Conservation (phyloP, 2,113 vertebrate genomes). For the Emydura subglobosa region DNA sequence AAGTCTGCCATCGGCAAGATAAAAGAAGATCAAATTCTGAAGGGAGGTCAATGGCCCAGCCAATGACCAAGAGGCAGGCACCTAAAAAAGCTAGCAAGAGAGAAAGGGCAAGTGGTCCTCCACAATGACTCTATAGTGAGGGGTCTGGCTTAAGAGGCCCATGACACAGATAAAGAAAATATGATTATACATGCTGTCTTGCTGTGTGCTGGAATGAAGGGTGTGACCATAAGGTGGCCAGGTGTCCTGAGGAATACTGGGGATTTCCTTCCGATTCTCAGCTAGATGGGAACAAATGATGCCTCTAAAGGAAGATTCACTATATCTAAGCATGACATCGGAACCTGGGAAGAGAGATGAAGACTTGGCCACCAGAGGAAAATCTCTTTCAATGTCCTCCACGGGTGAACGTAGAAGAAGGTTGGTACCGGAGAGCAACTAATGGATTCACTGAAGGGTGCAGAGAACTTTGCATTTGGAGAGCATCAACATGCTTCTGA, state of each 20-base stretch:
- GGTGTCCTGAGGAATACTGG: conserved; percentile 15
- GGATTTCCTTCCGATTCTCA: conserved; percentile 15
- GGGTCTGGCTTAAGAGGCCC: neutral
- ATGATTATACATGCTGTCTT: neutral
- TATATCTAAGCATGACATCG: neutral
- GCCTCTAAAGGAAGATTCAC: conserved; percentile 24
- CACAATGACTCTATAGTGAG: neutral
- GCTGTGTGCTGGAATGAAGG: neutral
- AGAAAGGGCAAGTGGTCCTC: neutral
- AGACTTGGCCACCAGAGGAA: neutral
- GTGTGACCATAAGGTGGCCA: neutral
- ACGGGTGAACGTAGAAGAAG: conserved; percentile 17
- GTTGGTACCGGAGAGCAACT: neutral
- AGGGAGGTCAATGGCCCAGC: conserved; percentile 28
- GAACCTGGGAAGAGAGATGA: neutral
- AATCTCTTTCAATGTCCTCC: neutral
- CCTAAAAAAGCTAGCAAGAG: neutral
- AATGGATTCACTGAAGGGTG: neutral
- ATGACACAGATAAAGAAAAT: conserved; percentile 14
- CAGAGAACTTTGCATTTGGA: neutral
- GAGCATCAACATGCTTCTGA: neutral
- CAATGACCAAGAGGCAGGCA: neutral
- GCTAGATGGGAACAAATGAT: neutral
- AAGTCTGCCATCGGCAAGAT: neutral
- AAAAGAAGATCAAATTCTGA: conserved; percentile 33